phyloP scores from a whole-genome alignment of 2,797 vertebrate species.

The Enteromius treurensis region DNA sequence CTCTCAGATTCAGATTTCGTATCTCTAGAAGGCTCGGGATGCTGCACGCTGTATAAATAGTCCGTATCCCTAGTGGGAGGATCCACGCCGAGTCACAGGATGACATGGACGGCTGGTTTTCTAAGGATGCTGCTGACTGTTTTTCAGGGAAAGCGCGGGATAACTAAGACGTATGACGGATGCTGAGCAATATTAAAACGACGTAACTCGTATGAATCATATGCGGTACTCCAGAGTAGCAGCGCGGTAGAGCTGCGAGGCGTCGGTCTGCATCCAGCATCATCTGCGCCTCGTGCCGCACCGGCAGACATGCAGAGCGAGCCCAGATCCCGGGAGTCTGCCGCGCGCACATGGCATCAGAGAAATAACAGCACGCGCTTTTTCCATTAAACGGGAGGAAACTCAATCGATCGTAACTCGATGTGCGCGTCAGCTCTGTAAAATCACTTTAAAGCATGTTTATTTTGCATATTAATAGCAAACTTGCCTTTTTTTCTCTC shows the following conservation, averaged over 20 bases:
- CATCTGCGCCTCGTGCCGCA: conserved; percentile 66
- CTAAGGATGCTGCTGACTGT: conserved; percentile 13
- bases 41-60: conserved; percentile 74
- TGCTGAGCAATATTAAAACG: background rate
- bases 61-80: conserved; percentile 75
- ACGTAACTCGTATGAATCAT: background rate
- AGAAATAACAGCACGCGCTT: conserved; percentile 1
- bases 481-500: background rate
- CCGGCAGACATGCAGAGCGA: conserved; percentile 62
- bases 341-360: conserved; percentile 55
- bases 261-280: conserved; percentile 61
- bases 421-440: background rate
- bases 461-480: background rate
- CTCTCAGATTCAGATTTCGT: conserved; percentile 60
- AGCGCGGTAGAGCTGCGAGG: conserved; percentile 46
- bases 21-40: conserved; percentile 63
- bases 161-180: background rate
- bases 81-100: conserved; percentile 65
- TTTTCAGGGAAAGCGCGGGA: background rate
- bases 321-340: conserved; percentile 61
- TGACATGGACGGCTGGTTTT: conserved; percentile 43
- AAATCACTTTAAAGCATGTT: background rate
- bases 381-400: conserved; percentile 32
- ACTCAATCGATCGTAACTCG: conserved; percentile 49
- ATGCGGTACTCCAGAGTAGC: background rate